Evolutionary conservation across 2,888 invertebrate species (phyloP).

Genomic region (Myathropa florea): DNA sequence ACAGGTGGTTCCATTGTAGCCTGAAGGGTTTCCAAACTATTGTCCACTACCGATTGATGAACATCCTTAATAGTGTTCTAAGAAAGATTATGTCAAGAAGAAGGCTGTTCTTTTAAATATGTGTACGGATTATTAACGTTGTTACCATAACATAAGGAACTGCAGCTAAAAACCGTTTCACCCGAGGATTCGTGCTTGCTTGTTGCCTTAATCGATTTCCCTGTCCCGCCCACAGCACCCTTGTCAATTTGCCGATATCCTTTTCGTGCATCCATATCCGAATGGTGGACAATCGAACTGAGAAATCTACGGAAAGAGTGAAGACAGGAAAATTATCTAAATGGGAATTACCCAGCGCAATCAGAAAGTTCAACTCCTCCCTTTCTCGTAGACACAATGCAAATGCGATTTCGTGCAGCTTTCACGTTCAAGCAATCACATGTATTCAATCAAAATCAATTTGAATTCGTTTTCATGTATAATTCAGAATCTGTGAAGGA

Average conservation of each 20-base stretch:
- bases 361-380: background rate
- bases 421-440: constrained; percentile 46
- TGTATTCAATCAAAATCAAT: constrained; percentile 68
- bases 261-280: constrained; percentile 97
- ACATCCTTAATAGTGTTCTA: constrained; percentile 91
- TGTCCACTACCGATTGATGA: constrained; percentile 89
- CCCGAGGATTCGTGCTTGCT: constrained; percentile 90
- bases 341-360: background rate
- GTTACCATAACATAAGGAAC: constrained; percentile 95
- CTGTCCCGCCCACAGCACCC: constrained; percentile 94
- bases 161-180: constrained; percentile 93
- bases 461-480: constrained; percentile 60
- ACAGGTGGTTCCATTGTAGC: constrained; percentile 86
- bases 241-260: constrained; percentile 91
- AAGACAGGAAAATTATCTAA: background rate
- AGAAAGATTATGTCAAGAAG: no score
- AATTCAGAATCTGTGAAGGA: constrained; percentile 48
- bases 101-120: background rate
- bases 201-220: constrained; percentile 91
- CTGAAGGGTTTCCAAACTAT: constrained; percentile 87
- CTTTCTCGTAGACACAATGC: background rate
- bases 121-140: background rate
- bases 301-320: constrained; percentile 83
- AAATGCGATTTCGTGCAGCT: constrained; percentile 41
- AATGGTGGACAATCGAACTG: constrained; percentile 92